Conservation (phyloP, 2,888 invertebrate species). For the Macropis europaea region DNA sequence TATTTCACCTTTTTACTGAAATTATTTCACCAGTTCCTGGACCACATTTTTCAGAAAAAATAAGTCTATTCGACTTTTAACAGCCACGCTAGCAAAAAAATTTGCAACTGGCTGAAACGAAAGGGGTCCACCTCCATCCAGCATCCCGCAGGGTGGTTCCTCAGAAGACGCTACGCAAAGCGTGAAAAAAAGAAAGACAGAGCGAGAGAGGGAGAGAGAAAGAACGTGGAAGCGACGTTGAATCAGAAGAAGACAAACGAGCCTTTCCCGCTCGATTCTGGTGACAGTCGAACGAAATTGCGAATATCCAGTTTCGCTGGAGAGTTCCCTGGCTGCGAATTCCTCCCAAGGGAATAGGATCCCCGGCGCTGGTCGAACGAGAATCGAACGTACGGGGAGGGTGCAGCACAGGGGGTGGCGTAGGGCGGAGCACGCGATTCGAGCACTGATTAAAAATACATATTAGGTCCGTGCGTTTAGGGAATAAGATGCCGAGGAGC, state of each 20-base stretch:
- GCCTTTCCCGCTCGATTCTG: slow-evolving; percentile 50
- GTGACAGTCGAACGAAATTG: slow-evolving; percentile 62
- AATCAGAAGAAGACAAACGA: slow-evolving; percentile 43
- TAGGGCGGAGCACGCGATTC: slow-evolving; percentile 42
- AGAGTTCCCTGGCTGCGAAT: slow-evolving; percentile 48
- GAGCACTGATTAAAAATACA: slow-evolving; percentile 72
- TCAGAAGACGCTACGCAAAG: background rate
- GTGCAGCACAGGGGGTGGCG: background rate
- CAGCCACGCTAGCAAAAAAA: no score
- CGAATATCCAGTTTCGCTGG: slow-evolving; percentile 63
- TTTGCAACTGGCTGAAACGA: no score
- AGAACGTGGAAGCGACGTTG: background rate
- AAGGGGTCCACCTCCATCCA: no score
- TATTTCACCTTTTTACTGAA: no score
- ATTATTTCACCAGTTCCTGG: no score
- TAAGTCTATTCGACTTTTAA: no score
- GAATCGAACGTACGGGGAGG: slow-evolving; percentile 13
- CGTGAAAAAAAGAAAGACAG: background rate
- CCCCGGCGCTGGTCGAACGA: slow-evolving; percentile 46
- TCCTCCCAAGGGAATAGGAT: slow-evolving; percentile 52
- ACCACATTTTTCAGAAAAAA: no score
- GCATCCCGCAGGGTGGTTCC: no score
- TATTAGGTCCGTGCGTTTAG: slow-evolving; percentile 64
- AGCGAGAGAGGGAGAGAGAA: background rate
- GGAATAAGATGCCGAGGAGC: slow-evolving; percentile 49